These are phyloP conservation scores for Protomyctophum bolini DNA, from an alignment of 2,113 vertebrate genomes.

Conservation along the genomic window DNA sequence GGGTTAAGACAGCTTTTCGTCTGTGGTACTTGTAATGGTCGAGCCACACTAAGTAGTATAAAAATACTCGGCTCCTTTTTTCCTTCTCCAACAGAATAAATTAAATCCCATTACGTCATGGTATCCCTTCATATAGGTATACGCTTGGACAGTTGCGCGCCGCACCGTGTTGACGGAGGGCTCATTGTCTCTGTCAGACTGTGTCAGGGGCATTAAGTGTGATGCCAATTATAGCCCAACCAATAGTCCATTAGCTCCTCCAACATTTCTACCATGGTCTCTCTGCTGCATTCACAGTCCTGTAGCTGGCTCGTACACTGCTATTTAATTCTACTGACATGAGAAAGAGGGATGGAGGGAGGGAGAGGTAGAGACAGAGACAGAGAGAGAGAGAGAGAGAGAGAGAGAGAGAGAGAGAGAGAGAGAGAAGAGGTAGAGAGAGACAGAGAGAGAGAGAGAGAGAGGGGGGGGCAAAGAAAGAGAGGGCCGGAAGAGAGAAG, in stretches of 20 bases:
- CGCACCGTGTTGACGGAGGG: slow-evolving; percentile 18
- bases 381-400: slow-evolving; percentile 32
- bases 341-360: neutral
- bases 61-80: no score
- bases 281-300: slow-evolving; percentile 57
- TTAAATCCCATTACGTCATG: slow-evolving; percentile 7
- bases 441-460: slow-evolving; percentile 19
- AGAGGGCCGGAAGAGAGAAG: slow-evolving; percentile 61
- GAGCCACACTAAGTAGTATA: no score
- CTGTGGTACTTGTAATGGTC: no score
- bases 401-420: slow-evolving; percentile 43
- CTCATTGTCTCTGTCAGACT: slow-evolving; percentile 34
- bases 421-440: slow-evolving; percentile 21
- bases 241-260: slow-evolving; percentile 63
- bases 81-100: no score
- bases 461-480: slow-evolving; percentile 41
- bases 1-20: no score
- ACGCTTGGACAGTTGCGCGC: slow-evolving; percentile 11
- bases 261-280: slow-evolving; percentile 54
- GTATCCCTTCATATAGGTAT: neutral
- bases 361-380: slow-evolving; percentile 44
- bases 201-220: slow-evolving; percentile 31
- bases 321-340: slow-evolving; percentile 74
- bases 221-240: slow-evolving; percentile 53
- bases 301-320: slow-evolving; percentile 61